These are phyloP conservation scores for Papio anubis DNA, from an alignment of 2,113 vertebrate genomes.

Conservation along the genomic window DNA sequence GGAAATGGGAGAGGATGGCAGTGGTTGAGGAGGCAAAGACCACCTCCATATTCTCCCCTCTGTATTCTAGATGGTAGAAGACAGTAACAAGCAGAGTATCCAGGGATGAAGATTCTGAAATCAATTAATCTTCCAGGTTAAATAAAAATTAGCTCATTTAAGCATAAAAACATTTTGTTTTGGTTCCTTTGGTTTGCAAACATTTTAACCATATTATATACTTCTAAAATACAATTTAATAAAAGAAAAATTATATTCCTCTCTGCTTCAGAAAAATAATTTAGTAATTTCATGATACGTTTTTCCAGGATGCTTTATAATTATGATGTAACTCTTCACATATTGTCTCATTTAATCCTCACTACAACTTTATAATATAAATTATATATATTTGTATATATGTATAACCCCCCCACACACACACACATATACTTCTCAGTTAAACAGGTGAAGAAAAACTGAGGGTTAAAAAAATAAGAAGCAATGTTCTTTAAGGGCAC, in stretches of 20 bases:
- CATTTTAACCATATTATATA: not conserved
- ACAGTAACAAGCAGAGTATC: not conserved
- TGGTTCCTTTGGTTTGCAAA: slow-evolving; percentile 12
- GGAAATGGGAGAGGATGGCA: not conserved
- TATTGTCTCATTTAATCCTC: not conserved
- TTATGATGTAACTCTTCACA: not conserved
- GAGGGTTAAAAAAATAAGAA: not conserved
- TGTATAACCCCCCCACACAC: no score
- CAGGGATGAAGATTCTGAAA: not conserved
- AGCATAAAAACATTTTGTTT: slow-evolving; percentile 11
- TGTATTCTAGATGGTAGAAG: not conserved
- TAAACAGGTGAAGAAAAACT: not conserved
- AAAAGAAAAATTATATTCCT: slow-evolving; percentile 11
- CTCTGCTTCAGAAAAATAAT: not conserved
- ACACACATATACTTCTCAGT: not conserved
- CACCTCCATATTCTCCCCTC: not conserved
- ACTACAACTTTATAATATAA: not conserved
- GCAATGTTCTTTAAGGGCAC: not conserved
- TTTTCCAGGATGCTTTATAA: slow-evolving; percentile 3
- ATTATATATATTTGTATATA: not conserved
- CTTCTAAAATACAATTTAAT: not conserved
- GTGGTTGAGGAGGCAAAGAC: not conserved
- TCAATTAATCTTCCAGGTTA: slow-evolving; percentile 2
- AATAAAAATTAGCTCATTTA: not conserved
- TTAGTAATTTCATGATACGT: not conserved